Base-by-base conservation (phyloP, 1,140 invertebrate genomes). In the Myzus persicae region DNA sequence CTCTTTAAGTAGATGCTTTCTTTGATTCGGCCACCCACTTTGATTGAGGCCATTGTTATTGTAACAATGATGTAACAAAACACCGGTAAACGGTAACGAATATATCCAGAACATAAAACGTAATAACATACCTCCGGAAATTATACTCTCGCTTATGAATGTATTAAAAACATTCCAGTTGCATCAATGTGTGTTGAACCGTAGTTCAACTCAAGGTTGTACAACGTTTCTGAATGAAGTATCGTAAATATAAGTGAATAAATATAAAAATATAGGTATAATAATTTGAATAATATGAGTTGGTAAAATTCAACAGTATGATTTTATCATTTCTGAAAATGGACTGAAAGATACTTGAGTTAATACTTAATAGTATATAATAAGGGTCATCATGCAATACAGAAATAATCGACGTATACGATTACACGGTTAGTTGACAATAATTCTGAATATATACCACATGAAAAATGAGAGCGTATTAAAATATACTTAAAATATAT, bases 121-220 rank as follows among this genome's bases (percentile, higher is more conserved):
- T 93, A 84, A 84, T 54, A 82, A 81, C 46, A 81, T 92, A 92
- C 67, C 76, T 92, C 67, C 91, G 91, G 91, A 92, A 92, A 92
- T 51, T 46, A 92, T 48, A 92, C 67, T 40, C 91, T 54, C 81
- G 91, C 81, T 82, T 42, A 84, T 54, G 81, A 93, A 93, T 93
- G 36, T 42, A 82, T 91, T 82, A 48, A 82, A 48, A 44, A 44
- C 90, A 82, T 81, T 59, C 54, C 38, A 67, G 51, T 90, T 90
- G 89, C 51, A 67, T 67, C 38, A n/a, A 67, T 90, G 89, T 67
- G 89, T 59, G 89, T 42, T 36, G 51, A 42, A 90, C 89, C 89
- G 38, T 90, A 42, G 26, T 90, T 40, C 7, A n/a, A 18, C 89
- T 67, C 89, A 59, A 90, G 89, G 89, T 67, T 59, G 8, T n/a